Evolutionary conservation across 2,888 invertebrate genomes (phyloP).

Genomic region (Trilocha varians): DNA sequence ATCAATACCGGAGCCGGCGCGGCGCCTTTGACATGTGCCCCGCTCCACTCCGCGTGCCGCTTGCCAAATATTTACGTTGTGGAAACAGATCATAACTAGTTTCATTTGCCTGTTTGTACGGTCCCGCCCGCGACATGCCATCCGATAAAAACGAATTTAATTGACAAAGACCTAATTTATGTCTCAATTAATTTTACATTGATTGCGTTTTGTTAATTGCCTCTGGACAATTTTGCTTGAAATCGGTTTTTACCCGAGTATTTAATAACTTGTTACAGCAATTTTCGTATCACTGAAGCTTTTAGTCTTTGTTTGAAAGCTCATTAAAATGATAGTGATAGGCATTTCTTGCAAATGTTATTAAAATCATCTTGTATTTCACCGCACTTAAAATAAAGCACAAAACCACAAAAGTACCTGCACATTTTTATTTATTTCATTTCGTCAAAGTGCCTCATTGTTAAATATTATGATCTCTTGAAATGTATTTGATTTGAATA

Average conservation of each 20-base stretch:
- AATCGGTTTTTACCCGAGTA: constrained; percentile 7
- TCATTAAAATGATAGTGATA: no score
- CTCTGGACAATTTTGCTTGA: constrained; percentile 6
- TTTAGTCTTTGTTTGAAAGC: no score
- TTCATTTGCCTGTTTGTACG: constrained; percentile 48
- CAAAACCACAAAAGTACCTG: no score
- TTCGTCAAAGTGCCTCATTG: no score
- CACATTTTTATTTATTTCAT: no score
- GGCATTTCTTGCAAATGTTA: no score
- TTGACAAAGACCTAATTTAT: constrained; percentile 11
- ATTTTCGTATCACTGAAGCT: no score
- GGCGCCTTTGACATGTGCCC: constrained; percentile 71
- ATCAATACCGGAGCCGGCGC: constrained; percentile 70
- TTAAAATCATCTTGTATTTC: no score
- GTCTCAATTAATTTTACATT: constrained; percentile 19
- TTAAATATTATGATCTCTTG: constrained; percentile 1
- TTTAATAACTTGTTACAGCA: not conserved
- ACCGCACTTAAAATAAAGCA: no score
- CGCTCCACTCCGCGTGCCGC: constrained; percentile 56
- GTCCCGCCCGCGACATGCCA: constrained; percentile 13
- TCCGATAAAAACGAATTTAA: constrained; percentile 7
- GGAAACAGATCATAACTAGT: constrained; percentile 68
- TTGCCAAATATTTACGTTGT: constrained; percentile 70
- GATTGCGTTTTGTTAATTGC: constrained; percentile 8
- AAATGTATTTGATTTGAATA: not conserved